These are phyloP conservation scores for Typhlichthys eigenmanni DNA, from an alignment of 2,797 vertebrate genomes.

Conservation along the genomic window DNA sequence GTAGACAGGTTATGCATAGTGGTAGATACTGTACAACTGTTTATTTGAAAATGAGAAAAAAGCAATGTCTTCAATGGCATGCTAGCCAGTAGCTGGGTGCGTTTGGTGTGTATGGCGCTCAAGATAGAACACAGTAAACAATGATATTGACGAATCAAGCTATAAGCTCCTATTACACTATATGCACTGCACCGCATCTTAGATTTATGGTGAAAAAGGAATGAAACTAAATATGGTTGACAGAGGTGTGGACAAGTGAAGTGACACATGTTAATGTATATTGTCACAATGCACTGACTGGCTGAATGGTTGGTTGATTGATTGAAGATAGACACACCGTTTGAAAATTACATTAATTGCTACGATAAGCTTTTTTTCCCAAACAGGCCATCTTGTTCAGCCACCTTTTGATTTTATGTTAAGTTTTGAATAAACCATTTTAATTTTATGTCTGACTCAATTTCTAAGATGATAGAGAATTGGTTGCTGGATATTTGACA, in stretches of 20 bases:
- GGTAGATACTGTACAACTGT: conserved; percentile 4
- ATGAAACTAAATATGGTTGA: no score
- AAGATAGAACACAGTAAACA: conserved; percentile 45
- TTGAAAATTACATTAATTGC: no score
- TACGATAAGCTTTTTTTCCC: not conserved
- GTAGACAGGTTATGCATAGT: conserved; percentile 22
- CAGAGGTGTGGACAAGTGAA: no score
- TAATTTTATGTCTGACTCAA: conserved; percentile 35
- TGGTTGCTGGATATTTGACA: conserved; percentile 38
- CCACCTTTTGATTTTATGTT: conserved; percentile 35
- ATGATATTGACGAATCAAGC: not conserved
- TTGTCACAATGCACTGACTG: no score
- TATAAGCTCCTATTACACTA: no score
- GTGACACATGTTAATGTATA: no score
- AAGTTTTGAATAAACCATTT: conserved; percentile 43
- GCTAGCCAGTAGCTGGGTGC: conserved; percentile 34
- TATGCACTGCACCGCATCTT: not conserved
- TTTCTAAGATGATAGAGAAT: conserved; percentile 19
- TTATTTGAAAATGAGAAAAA: conserved; percentile 60
- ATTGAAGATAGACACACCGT: no score
- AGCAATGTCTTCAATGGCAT: conserved; percentile 15
- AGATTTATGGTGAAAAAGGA: conserved; percentile 15
- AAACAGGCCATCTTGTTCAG: not conserved
- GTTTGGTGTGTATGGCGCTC: conserved; percentile 5
- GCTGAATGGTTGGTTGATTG: no score